Base-by-base conservation (phyloP, 2,797 vertebrate genomes). In the Pipistrellus nathusii region DNA sequence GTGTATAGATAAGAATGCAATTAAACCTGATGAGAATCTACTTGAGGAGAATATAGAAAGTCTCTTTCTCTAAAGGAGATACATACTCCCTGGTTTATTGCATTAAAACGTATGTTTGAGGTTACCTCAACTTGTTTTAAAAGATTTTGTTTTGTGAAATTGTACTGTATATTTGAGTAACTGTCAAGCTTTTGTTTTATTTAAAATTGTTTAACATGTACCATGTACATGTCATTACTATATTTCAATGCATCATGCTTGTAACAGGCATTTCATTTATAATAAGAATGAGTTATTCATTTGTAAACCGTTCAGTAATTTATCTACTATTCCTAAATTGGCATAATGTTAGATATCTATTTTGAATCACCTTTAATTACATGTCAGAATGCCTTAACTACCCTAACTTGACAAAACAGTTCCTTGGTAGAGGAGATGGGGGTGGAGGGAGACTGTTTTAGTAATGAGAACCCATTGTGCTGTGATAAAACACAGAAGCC, bases 231-330 rank as follows among this genome's bases (percentile, higher is more conserved):
- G 98, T 98, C 98, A 98, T 98, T 98, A 98, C 98, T 98, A 97
- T 98, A 98, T 98, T 98, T 98, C 98, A 98, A 97, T 97, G 97
- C 98, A 98, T 98, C 98, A 98, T 99, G 99, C 99, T 99, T 99
- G 98, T 99, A 99, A 99, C 98, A 98, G 98, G 98, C 98, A 98
- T 98, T 98, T 98, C 97, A 98, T 98, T 98, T 98, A 96, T 97
- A 96, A 95, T 94, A 96, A 97, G 97, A 97, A 97, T 97, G 95
- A 98, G 98, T 98, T 98, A 98, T 98, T 98, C 96, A 98, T 98
- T 98, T 98, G 97, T 97, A 98, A 98, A 97, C 98, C 95, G 96
- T 98, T 98, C 92, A 59, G 93, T 98, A 97, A 98, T 98, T 98
- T 98, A 98, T 98, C 97, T 96, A 98, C 98, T 98, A 97, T 98